A percentile compares a stretch with the other conserved stretches of the same genome.
Conservation (phyloP, 92 coral and sea anemone species). For the Bergia puertoricense region DNA sequence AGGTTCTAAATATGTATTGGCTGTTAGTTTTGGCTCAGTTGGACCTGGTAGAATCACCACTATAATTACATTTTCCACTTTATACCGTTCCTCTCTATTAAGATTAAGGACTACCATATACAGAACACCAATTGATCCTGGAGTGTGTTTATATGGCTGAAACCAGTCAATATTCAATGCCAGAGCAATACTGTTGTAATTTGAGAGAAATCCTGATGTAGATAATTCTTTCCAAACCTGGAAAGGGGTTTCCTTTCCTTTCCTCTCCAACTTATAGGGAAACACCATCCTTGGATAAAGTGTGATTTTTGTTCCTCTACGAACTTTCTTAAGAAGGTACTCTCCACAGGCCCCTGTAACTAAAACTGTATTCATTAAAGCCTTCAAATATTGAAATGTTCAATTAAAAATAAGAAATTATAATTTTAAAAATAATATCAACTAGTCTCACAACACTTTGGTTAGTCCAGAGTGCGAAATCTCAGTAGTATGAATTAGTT, state of each 20-base stretch:
- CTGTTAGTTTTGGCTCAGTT: slow-evolving; percentile 64
- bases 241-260: slow-evolving; percentile 57
- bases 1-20: slow-evolving; percentile 68
- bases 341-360: slow-evolving; percentile 49
- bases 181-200: slow-evolving; percentile 56
- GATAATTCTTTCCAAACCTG: slow-evolving; percentile 66
- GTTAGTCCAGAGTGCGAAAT: too few species aligned
- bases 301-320: slow-evolving; percentile 44
- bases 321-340: slow-evolving; percentile 60
- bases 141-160: slow-evolving; percentile 66
- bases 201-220: slow-evolving; percentile 42
- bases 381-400: not conserved
- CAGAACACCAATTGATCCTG: slow-evolving; percentile 72
- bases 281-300: slow-evolving; percentile 70
- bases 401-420: not conserved
- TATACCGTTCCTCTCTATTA: slow-evolving; percentile 64
- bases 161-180: slow-evolving; percentile 74
- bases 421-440: not conserved
- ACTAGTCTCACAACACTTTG: not conserved
- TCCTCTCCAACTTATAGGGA: slow-evolving; percentile 53
- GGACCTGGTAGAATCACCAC: slow-evolving; percentile 77
- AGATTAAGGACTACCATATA: slow-evolving; percentile 62
- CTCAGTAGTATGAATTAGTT: too few species aligned
- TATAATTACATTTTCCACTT: slow-evolving; percentile 65
- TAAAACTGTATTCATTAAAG: not conserved